phyloP scores from a whole-genome alignment of 2,113 vertebrate genomes.

The Notarius lentiginosus region DNA sequence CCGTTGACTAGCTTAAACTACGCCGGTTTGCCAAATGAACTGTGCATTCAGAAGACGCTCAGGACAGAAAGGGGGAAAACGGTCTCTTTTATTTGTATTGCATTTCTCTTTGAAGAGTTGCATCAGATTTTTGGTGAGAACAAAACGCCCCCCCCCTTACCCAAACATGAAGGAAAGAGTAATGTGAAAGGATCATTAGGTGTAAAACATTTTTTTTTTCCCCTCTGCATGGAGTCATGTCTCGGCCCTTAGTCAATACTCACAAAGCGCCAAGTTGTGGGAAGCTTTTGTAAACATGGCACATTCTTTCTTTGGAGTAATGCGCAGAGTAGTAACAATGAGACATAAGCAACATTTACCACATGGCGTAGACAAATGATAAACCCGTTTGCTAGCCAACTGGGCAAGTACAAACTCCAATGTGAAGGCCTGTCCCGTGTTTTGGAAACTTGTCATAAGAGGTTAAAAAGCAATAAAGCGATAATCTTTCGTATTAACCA shows the following conservation, averaged over 20 bases:
- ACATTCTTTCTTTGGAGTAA: slow-evolving; percentile 64
- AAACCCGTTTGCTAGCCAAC: not conserved
- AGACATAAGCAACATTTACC: not conserved
- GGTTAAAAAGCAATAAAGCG: not conserved
- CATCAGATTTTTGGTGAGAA: slow-evolving; percentile 70
- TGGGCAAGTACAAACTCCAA: not conserved
- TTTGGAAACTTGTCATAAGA: not conserved
- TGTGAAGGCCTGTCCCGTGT: not conserved
- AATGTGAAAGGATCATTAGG: slow-evolving; percentile 68
- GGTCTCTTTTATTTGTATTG: slow-evolving; percentile 65
- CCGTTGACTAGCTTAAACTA: slow-evolving; percentile 65
- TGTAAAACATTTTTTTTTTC: slow-evolving; percentile 59
- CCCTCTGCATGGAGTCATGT: slow-evolving; percentile 59
- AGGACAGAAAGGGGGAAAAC: slow-evolving; percentile 47
- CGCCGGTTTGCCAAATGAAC: slow-evolving; percentile 61
- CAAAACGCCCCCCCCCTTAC: not conserved
- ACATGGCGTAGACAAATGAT: slow-evolving; percentile 3
- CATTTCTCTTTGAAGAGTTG: slow-evolving; percentile 71
- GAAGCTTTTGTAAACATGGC: slow-evolving; percentile 64
- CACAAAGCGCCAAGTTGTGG: slow-evolving; percentile 50
- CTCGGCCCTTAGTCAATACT: slow-evolving; percentile 64
- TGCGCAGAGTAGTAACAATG: slow-evolving; percentile 63
- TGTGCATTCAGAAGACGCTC: slow-evolving; percentile 63
- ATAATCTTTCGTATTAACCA: not conserved
- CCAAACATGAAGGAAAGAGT: slow-evolving; percentile 33